Evolutionary conservation across 2,113 vertebrate genomes (phyloP).

Genomic region (Esox niger): DNA sequence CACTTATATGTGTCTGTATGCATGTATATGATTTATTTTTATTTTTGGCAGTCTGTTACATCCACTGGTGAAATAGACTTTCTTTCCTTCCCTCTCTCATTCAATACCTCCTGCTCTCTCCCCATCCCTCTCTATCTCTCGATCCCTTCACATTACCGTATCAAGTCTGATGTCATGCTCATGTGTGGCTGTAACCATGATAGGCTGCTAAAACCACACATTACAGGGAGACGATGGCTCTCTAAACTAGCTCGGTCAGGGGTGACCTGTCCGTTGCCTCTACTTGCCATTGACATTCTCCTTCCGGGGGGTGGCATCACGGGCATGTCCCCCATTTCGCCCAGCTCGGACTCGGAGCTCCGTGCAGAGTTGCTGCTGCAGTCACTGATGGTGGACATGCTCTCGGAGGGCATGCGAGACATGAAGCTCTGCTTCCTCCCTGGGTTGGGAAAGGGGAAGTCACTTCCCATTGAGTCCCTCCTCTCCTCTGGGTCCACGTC

Average conservation of each 20-base stretch:
- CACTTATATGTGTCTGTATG: no score
- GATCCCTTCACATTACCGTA: background rate
- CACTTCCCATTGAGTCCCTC: conserved; percentile 71
- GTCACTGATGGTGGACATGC: conserved; percentile 67
- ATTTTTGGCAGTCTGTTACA: background rate
- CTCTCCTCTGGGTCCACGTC: conserved; percentile 57
- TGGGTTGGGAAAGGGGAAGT: conserved; percentile 56
- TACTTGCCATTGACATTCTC: conserved; percentile 88
- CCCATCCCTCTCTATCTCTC: background rate
- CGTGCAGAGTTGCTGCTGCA: conserved; percentile 72
- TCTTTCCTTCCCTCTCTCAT: background rate
- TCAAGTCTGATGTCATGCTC: background rate
- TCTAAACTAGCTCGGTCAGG: conserved; percentile 39
- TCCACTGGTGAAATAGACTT: background rate
- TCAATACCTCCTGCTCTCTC: background rate
- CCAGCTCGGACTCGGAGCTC: conserved; percentile 75
- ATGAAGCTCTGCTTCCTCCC: conserved; percentile 78
- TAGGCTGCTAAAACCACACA: conserved; percentile 2
- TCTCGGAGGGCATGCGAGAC: conserved; percentile 77
- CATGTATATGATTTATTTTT: background rate
- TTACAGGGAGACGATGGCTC: background rate
- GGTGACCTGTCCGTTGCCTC: conserved; percentile 32
- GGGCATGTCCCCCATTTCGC: conserved; percentile 65
- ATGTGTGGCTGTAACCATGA: background rate
- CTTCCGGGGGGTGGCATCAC: conserved; percentile 73